Conservation (phyloP, 1,140 invertebrate species). For the Dinoponera quadriceps region DNA sequence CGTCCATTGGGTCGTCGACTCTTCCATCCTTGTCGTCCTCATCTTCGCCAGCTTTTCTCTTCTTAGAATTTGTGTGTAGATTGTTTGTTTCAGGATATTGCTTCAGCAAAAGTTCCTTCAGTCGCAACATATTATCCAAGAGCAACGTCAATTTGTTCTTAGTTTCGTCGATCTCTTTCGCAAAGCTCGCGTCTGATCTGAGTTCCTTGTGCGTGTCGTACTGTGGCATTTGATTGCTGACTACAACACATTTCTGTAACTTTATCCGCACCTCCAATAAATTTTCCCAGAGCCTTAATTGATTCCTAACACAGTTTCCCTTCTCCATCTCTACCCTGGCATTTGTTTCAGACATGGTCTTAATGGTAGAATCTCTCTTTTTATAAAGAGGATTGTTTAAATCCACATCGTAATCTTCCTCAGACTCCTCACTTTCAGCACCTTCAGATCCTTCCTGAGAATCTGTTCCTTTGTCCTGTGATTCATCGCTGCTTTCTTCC, state of each 20-base stretch:
- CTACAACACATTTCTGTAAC: constrained; percentile 91
- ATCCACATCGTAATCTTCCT: constrained; percentile 73
- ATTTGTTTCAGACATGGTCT: constrained; percentile 87
- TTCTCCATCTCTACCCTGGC: constrained; percentile 90
- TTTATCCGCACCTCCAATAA: constrained; percentile 94
- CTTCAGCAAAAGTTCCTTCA: constrained; percentile 87
- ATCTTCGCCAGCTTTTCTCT: constrained; percentile 69
- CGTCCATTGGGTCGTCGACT: constrained; percentile 82
- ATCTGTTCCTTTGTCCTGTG: constrained; percentile 62
- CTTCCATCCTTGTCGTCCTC: constrained; percentile 47
- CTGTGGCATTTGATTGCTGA: constrained; percentile 92
- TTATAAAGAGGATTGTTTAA: constrained; percentile 48
- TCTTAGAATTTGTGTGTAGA: constrained; percentile 73
- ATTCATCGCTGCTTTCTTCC: constrained; percentile 68
- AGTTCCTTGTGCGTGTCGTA: constrained; percentile 86
- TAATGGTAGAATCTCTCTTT: constrained; percentile 84
- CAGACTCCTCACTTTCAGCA: constrained; percentile 67
- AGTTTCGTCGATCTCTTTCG: constrained; percentile 84
- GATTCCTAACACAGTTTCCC: constrained; percentile 91
- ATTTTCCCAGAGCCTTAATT: constrained; percentile 93
- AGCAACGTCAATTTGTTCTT: constrained; percentile 86
- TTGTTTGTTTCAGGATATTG: constrained; percentile 89
- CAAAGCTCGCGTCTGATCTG: constrained; percentile 85
- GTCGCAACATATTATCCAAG: constrained; percentile 88
- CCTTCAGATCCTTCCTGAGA: constrained; percentile 28